Conservation (phyloP, 2,797 vertebrate genomes). For the Brotula barbata region DNA sequence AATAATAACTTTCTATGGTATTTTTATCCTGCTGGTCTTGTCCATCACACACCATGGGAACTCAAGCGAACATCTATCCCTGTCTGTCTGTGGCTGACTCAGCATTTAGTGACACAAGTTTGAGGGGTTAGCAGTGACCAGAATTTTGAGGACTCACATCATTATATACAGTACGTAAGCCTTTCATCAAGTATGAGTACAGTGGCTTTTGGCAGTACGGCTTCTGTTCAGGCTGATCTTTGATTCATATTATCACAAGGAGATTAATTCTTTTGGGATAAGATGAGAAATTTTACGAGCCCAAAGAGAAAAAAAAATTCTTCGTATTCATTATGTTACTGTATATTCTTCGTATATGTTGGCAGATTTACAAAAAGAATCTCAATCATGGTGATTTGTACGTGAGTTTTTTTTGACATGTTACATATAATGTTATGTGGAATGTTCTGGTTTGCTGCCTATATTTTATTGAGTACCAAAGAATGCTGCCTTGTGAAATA, state of each 20-base stretch:
- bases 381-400: too few relatives aligned
- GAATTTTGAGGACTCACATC: background rate
- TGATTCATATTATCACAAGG: slow-evolving; percentile 28
- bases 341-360: too few relatives aligned
- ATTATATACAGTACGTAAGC: slow-evolving; percentile 2
- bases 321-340: too few relatives aligned
- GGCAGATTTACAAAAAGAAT: too few relatives aligned
- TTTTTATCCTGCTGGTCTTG: slow-evolving; percentile 2
- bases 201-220: slow-evolving; percentile 9
- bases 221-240: slow-evolving; percentile 6
- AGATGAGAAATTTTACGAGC: slow-evolving; percentile 22
- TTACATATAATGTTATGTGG: too few relatives aligned
- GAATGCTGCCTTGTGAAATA: too few relatives aligned
- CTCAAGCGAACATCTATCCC: slow-evolving; percentile 19
- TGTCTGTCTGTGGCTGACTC: background rate
- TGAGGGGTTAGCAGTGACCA: slow-evolving; percentile 7
- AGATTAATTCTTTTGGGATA: slow-evolving; percentile 17
- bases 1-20: slow-evolving; percentile 14
- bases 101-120: background rate
- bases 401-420: too few relatives aligned
- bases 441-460: too few relatives aligned
- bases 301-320: too few relatives aligned
- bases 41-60: slow-evolving; percentile 28
- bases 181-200: slow-evolving; percentile 6
- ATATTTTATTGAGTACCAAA: too few relatives aligned